Evolutionary conservation across 2,113 vertebrate genomes (phyloP), one percentile per base, ranked within the genome.

Genomic region (Psittacus erithacus): DNA sequence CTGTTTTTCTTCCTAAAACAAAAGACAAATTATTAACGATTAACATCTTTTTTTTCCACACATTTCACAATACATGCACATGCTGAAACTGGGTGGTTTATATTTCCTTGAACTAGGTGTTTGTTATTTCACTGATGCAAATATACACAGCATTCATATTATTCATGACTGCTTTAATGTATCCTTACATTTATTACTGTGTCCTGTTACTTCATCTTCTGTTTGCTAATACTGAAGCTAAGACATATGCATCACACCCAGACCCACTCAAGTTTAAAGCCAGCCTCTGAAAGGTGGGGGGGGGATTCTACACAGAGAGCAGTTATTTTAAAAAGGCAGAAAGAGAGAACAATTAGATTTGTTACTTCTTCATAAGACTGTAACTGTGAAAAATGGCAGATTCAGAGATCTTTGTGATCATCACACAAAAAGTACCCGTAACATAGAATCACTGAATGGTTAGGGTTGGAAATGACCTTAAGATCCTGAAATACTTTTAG

Each of bases 1-100:
- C 86, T 98, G 93, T 78, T 98, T 98, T 91, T 99, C 98, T 95
- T 98, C 97, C 99, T 99, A 95, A 92, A 97, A 96, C 41, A 88
- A 94, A 80, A 35, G 41, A 82, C 7, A 46, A 91, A 82, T 82
- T 86, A 86, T 18, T 31, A 77, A 50, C 57, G 15, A 74, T 76
- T 63, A 65, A 76, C 83, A 81, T 4, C 4, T 3, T 35, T 31
- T 81, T 75, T 39, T 47, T 1, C 13, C 71, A 28, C 11, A 92
- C 77, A 41, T 62, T 88, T 74, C 60, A 84, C n/a, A 29, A 65
- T 76, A 60, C 39, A 82, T 2, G 35, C 27, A 64, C 18, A 38
- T 38, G 33, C 28, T 74, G 24, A 78, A 83, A 90, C 1, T 11
- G 15, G 13, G 10, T 67, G 18, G 13, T 47, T 86, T 81, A 1